A percentile compares a stretch with the other conserved stretches of the same genome.
These are phyloP conservation scores for Drosophila paramelanica DNA, from an alignment of 2,888 invertebrate genomes.

Conservation along the genomic window DNA sequence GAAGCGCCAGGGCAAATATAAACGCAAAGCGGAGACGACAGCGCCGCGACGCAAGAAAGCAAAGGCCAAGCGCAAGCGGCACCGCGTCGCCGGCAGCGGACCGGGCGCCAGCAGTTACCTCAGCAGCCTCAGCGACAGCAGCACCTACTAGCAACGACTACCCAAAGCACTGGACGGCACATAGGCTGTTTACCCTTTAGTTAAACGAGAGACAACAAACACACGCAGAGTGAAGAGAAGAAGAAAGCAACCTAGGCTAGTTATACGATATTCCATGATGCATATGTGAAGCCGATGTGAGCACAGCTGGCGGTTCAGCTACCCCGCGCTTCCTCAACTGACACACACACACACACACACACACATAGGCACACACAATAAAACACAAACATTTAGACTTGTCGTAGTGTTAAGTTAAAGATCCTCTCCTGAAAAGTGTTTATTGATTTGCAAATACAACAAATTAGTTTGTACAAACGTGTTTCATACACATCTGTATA, in stretches of 20 bases:
- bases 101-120: slow-evolving; percentile 73
- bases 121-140: slow-evolving; percentile 77
- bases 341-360: slow-evolving; percentile 6
- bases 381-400: slow-evolving; percentile 38
- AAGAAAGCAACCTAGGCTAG: slow-evolving; percentile 41
- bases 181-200: slow-evolving; percentile 42
- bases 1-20: slow-evolving; percentile 82
- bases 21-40: slow-evolving; percentile 79
- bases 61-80: slow-evolving; percentile 81
- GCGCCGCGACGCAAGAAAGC: slow-evolving; percentile 79
- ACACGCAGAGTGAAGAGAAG: slow-evolving; percentile 10
- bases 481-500: slow-evolving; percentile 27
- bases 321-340: slow-evolving; percentile 43
- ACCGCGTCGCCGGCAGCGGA: slow-evolving; percentile 67
- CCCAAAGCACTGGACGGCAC: slow-evolving; percentile 55
- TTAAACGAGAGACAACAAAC: slow-evolving; percentile 17
- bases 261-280: slow-evolving; percentile 17
- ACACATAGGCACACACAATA: slow-evolving; percentile 2
- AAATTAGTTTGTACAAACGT: slow-evolving; percentile 63
- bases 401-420: slow-evolving; percentile 54
- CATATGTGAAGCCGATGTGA: slow-evolving; percentile 27
- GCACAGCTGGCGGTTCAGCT: slow-evolving; percentile 31
- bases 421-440: slow-evolving; percentile 33
- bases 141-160: slow-evolving; percentile 66
- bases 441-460: slow-evolving; percentile 63